phyloP scores from a whole-genome alignment of 1,140 invertebrate genomes.

The Zaprionus nigranus region DNA sequence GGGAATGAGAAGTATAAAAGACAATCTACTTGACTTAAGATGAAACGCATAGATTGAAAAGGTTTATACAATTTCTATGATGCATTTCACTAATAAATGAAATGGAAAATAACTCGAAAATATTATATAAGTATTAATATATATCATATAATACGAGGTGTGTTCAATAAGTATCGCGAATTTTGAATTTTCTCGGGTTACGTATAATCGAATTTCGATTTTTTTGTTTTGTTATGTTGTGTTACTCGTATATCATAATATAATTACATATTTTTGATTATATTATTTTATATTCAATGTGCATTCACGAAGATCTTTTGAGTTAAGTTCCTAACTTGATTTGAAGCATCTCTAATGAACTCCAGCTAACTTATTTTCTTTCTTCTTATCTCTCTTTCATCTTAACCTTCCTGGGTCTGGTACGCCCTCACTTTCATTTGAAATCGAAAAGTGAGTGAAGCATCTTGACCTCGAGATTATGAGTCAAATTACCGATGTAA shows the following conservation, averaged over 20 bases:
- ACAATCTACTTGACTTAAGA: not conserved
- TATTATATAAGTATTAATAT: not conserved
- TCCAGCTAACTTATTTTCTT: too few species aligned
- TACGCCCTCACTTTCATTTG: conserved; percentile 32
- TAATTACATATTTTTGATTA: not conserved
- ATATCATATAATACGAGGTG: too few species aligned
- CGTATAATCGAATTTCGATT: too few species aligned
- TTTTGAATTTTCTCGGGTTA: too few species aligned
- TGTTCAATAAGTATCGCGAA: too few species aligned
- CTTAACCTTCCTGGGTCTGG: not conserved
- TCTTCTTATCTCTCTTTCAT: not conserved
- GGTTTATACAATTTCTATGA: not conserved
- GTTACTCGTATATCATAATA: not conserved
- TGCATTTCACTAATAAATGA: not conserved
- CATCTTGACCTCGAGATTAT: conserved; percentile 41
- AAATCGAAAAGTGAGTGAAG: conserved; percentile 8
- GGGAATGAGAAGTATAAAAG: not conserved
- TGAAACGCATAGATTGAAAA: not conserved
- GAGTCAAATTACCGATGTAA: conserved; percentile 40
- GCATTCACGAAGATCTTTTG: not conserved
- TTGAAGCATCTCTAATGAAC: not conserved
- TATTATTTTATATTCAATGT: not conserved
- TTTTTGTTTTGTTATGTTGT: too few species aligned
- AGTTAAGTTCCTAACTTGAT: not conserved
- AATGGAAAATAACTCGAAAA: not conserved